phyloP scores from a whole-genome alignment of 2,113 vertebrate species.

The Semnornis frantzii region DNA sequence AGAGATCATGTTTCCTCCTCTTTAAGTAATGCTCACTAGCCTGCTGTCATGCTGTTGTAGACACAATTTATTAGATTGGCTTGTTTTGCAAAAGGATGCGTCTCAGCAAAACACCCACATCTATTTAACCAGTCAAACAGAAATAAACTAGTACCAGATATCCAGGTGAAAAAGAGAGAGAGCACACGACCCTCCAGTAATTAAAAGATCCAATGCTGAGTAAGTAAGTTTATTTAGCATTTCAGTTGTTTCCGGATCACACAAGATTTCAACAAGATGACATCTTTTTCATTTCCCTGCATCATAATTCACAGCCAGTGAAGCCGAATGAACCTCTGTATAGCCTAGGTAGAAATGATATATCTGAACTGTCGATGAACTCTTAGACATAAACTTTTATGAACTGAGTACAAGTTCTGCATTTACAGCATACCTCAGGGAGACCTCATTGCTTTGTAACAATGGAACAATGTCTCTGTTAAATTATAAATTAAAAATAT shows the following conservation, averaged over 20 bases:
- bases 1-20: conserved; percentile 24
- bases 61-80: not conserved
- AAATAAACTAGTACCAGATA: not conserved
- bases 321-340: not conserved
- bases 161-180: not conserved
- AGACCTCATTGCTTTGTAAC: not conserved
- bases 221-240: not conserved
- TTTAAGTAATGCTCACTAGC: conserved; percentile 34
- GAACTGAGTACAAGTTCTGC: not conserved
- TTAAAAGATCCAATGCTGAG: not conserved
- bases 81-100: not conserved
- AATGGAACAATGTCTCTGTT: not conserved
- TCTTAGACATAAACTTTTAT: not conserved
- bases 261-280: not conserved
- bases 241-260: not conserved
- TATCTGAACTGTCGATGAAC: not conserved
- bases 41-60: not conserved
- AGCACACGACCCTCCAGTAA: not conserved
- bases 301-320: not conserved
- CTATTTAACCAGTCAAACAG: not conserved
- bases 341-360: not conserved
- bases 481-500: not conserved
- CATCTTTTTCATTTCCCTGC: not conserved
- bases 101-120: not conserved
- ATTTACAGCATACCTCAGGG: not conserved